phyloP scores from a whole-genome alignment of 2,888 invertebrate genomes.

The Aproaerema taeniolella region DNA sequence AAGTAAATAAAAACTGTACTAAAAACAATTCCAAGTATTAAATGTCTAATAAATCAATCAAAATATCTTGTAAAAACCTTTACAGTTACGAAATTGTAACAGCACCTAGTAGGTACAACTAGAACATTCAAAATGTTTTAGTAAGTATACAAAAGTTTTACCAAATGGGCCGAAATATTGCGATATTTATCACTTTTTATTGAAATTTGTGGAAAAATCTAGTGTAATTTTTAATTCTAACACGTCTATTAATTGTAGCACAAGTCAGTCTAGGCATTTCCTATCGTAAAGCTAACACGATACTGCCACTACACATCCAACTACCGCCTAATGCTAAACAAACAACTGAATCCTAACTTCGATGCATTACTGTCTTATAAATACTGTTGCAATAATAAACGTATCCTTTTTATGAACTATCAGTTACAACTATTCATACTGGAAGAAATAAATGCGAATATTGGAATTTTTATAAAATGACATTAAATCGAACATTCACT shows the following conservation, averaged over 20 bases:
- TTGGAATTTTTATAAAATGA: too few species aligned
- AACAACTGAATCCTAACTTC: conserved; percentile 35
- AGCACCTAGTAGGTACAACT: too few species aligned
- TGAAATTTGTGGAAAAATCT: conserved; percentile 61
- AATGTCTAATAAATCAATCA: too few species aligned
- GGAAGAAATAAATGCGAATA: too few species aligned
- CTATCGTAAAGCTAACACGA: conserved; percentile 59
- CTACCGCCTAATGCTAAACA: conserved; percentile 33
- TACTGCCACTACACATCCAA: conserved; percentile 45
- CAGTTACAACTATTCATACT: too few species aligned
- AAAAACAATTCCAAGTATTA: conserved; percentile 31
- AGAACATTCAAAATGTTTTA: conserved; percentile 27
- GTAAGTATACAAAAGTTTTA: conserved; percentile 44
- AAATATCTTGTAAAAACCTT: too few species aligned
- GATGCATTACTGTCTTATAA: conserved; percentile 31
- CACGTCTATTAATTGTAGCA: conserved; percentile 52
- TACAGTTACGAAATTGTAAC: too few species aligned
- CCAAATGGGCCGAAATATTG: conserved; percentile 57
- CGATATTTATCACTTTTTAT: conserved; percentile 40
- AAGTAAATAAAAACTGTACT: conserved; percentile 1
- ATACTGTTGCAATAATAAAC: conserved; percentile 1
- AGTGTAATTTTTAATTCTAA: conserved; percentile 40
- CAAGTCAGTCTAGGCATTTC: conserved; percentile 72
- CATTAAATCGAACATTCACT: too few species aligned
- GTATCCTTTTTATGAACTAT: too few species aligned